These are phyloP conservation scores for Mythimna impura DNA, from an alignment of 2,888 invertebrate genomes.

Conservation along the genomic window DNA sequence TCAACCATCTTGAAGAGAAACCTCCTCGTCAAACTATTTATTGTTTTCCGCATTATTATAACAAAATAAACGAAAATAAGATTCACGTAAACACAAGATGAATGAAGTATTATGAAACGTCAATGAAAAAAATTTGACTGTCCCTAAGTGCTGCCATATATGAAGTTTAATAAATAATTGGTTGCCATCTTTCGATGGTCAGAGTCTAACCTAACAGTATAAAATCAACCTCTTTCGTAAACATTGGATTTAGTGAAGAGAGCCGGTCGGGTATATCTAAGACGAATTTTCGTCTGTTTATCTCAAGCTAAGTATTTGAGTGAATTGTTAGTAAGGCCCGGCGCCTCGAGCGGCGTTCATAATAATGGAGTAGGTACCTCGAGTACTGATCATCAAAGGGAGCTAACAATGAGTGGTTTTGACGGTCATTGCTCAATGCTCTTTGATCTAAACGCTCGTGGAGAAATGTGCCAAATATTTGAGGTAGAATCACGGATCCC, in stretches of 20 bases:
- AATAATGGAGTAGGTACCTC: slow-evolving; percentile 70
- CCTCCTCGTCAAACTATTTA: too few species aligned
- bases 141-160: too few species aligned
- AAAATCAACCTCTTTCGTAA: slow-evolving; percentile 49
- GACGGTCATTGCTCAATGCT: slow-evolving; percentile 77
- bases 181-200: too few species aligned
- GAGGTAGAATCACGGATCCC: slow-evolving; percentile 66
- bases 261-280: slow-evolving; percentile 50
- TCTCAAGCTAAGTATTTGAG: slow-evolving; percentile 65
- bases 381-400: slow-evolving; percentile 79
- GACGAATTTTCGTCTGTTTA: slow-evolving; percentile 62
- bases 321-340: slow-evolving; percentile 69
- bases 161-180: too few species aligned
- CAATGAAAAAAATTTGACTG: too few species aligned
- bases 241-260: slow-evolving; percentile 44
- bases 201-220: slow-evolving; percentile 20
- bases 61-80: too few species aligned
- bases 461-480: slow-evolving; percentile 77
- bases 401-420: slow-evolving; percentile 79
- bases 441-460: slow-evolving; percentile 77
- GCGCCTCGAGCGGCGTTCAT: slow-evolving; percentile 70
- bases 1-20: too few species aligned
- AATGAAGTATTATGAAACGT: too few species aligned
- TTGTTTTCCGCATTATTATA: too few species aligned
- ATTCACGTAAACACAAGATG: too few species aligned